These are phyloP conservation scores for Gymnorhina tibicen DNA, from an alignment of 2,113 vertebrate species.

Conservation along the genomic window DNA sequence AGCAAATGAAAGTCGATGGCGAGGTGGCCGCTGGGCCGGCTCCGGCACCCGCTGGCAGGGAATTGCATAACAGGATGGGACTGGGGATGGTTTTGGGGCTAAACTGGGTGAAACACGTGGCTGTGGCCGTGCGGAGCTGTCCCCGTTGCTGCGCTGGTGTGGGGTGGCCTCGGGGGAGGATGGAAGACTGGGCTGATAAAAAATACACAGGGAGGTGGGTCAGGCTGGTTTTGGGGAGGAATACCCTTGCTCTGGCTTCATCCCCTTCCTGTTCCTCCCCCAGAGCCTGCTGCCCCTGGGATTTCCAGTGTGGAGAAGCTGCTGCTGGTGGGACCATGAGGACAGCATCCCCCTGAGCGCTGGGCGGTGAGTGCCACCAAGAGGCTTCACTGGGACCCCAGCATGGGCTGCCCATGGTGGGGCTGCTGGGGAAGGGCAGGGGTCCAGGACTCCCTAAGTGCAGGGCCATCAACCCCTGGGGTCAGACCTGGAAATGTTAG, in stretches of 20 bases:
- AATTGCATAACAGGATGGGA: conserved; percentile 46
- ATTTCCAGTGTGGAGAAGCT: not conserved
- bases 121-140: not conserved
- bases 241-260: not conserved
- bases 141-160: not conserved
- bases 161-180: not conserved
- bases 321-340: not conserved
- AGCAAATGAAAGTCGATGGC: not conserved
- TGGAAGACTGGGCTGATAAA: not conserved
- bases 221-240: not conserved
- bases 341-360: conserved; percentile 24
- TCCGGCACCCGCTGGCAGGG: not conserved
- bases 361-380: not conserved
- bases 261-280: not conserved
- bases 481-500: not conserved
- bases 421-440: not conserved
- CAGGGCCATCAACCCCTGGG: fast-evolving
- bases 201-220: not conserved
- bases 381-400: fast-evolving
- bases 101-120: conserved; percentile 26
- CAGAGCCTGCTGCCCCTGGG: not conserved
- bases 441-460: fast-evolving
- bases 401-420: fast-evolving
- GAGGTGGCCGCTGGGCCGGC: not conserved
- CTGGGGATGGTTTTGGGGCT: conserved; percentile 26